Conservation (phyloP, 2,113 vertebrate species). For the Grallaria varia region DNA sequence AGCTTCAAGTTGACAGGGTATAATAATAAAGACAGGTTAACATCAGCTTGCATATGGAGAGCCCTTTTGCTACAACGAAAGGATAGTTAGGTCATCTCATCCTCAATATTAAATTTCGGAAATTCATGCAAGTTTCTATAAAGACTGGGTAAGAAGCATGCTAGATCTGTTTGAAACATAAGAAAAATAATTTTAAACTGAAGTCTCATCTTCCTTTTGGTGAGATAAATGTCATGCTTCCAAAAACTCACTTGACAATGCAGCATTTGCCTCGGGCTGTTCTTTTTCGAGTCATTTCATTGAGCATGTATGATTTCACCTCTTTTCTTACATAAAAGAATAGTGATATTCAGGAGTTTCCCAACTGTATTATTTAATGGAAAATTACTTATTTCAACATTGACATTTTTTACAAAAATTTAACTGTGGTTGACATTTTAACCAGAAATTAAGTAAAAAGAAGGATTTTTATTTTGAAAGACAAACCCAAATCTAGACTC, state of each 20-base stretch:
- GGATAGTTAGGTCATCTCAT: neutral
- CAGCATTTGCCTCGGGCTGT: neutral
- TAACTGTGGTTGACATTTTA: neutral
- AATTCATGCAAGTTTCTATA: neutral
- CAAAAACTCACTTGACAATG: neutral
- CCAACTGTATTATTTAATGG: neutral
- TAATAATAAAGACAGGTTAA: neutral
- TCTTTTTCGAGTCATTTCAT: neutral
- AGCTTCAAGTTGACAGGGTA: neutral
- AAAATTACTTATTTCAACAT: neutral
- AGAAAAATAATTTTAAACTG: neutral
- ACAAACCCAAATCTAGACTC: neutral
- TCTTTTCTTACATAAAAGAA: neutral
- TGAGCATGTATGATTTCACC: neutral
- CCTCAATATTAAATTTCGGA: neutral
- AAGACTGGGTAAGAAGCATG: neutral
- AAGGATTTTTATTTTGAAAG: neutral
- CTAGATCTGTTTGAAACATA: neutral
- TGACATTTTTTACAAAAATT: neutral
- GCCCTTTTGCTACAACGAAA: neutral
- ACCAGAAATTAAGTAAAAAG: neutral
- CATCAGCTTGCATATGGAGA: neutral
- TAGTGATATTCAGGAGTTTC: neutral
- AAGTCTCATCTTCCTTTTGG: neutral
- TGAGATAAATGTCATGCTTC: neutral